Base-by-base conservation (phyloP, 1,140 invertebrate species). In the Drosophila nigrodunni region DNA sequence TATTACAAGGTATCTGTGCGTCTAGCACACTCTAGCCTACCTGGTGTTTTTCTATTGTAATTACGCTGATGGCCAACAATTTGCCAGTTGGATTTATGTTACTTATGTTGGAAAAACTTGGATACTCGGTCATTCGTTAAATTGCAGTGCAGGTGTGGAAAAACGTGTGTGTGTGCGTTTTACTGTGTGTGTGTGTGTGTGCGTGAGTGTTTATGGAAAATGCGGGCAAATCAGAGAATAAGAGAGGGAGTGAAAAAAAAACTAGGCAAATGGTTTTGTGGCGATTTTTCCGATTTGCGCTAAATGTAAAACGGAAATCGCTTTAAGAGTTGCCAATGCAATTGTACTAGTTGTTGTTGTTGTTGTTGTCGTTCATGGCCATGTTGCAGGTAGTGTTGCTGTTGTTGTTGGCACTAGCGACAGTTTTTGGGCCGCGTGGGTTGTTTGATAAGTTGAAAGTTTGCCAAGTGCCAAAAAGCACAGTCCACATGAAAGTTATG, bases 401-500 rank as follows among this genome's bases (percentile, higher is more conserved):
- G 30, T 57, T 21, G 30, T 49, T 30, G 35, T 3, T 52, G 7
- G 25, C n/a, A n/a, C 10, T 52, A 39, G 34, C 41, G 43, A 71
- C 60, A 71, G 34, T 62, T 62, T 30, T 34, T 50, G 58, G 34
- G 46, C 47, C 11, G 54, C 49, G 71, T 64, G 49, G 54, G 46
- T 41, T 64, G 73, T 71, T 77, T 74, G 79, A 74, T 54, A 58
- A 70, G 61, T 77, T 85, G 61, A 83, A 80, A 73, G 68, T 79
- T 83, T 67, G 73, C 81, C 77, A 77, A 80, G 55, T 73, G 60
- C 69, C 64, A 71, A 77, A 66, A 41, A 61, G 70, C 57, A 49
- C 30, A 49, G 30, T 74, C 81, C 71, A 86, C 77, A 78, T 81
- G 74, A 57, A 72, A 86, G 82, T 85, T 85, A 82, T 85, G 81